Evolutionary conservation across 2,888 invertebrate species (phyloP).

Genomic region (Diaperis boleti): DNA sequence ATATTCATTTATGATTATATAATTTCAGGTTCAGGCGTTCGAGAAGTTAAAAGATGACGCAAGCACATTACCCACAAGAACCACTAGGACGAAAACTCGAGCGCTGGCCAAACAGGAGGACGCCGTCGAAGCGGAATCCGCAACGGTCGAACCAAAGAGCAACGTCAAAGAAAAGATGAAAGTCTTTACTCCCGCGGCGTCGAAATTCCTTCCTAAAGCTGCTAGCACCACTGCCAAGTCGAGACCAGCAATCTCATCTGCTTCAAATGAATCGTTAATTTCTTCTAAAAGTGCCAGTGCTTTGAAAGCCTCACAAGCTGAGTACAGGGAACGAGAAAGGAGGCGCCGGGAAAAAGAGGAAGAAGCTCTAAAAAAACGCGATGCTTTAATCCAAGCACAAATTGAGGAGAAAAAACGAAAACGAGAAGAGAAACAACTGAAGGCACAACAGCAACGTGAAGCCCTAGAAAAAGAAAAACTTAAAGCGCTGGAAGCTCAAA

Average conservation of each 20-base stretch:
- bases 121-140: neutral
- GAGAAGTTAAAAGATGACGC: slow-evolving; percentile 63
- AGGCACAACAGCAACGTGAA: slow-evolving; percentile 66
- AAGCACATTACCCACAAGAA: slow-evolving; percentile 53
- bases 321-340: slow-evolving; percentile 55
- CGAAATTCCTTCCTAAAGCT: slow-evolving; percentile 47
- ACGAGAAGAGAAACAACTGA: slow-evolving; percentile 65
- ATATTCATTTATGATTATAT: too few relatives aligned
- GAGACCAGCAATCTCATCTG: neutral
- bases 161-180: slow-evolving; percentile 48
- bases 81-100: slow-evolving; percentile 65
- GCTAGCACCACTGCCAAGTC: slow-evolving; percentile 44
- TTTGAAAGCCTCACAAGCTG: slow-evolving; percentile 55
- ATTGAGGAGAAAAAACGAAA: slow-evolving; percentile 70
- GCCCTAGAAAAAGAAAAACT: slow-evolving; percentile 68
- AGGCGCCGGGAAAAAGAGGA: slow-evolving; percentile 50
- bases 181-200: slow-evolving; percentile 46
- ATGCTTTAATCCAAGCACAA: slow-evolving; percentile 71
- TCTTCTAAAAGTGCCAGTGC: slow-evolving; percentile 52
- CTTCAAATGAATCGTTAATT: slow-evolving; percentile 23
- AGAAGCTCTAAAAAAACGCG: slow-evolving; percentile 68
- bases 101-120: slow-evolving; percentile 49
- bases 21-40: slow-evolving; percentile 67
- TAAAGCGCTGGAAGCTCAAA: slow-evolving; percentile 66
- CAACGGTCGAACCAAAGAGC: slow-evolving; percentile 16